A percentile compares a stretch with the other conserved stretches of the same genome.
These are phyloP conservation scores for Notechis scutatus DNA, from an alignment of 2,113 vertebrate species.

Conservation along the genomic window DNA sequence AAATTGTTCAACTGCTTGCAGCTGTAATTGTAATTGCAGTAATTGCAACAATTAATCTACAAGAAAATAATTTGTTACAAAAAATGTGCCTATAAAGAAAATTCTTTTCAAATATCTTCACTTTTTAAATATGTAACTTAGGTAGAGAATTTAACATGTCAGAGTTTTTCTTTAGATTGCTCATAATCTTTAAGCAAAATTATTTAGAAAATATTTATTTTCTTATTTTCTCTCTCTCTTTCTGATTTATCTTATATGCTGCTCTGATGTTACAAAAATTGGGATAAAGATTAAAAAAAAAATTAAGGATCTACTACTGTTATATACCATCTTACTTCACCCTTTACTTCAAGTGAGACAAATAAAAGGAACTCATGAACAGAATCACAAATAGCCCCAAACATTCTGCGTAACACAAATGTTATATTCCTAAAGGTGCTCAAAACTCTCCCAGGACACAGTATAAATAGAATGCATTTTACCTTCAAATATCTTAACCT, in stretches of 20 bases:
- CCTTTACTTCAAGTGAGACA: not conserved
- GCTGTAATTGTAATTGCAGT: too few species aligned
- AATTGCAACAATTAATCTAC: not conserved
- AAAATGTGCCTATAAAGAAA: not conserved
- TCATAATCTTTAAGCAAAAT: not conserved
- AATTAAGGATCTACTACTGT: not conserved
- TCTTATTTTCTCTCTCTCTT: not conserved
- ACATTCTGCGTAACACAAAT: not conserved
- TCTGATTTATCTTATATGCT: not conserved
- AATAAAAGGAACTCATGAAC: not conserved
- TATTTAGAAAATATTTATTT: not conserved
- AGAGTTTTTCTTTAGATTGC: not conserved
- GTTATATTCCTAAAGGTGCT: not conserved
- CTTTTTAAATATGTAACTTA: not conserved
- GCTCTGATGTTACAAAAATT: not conserved
- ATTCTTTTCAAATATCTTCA: not conserved
- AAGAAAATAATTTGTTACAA: not conserved
- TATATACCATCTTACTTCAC: not conserved
- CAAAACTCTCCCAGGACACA: not conserved
- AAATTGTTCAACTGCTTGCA: not conserved
- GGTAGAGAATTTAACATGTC: not conserved
- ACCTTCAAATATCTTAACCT: not conserved
- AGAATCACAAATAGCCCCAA: not conserved
- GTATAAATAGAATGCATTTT: not conserved
- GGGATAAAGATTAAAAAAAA: not conserved